These are phyloP conservation scores for Dascyllus trimaculatus DNA, from an alignment of 2,113 vertebrate genomes.

Conservation along the genomic window DNA sequence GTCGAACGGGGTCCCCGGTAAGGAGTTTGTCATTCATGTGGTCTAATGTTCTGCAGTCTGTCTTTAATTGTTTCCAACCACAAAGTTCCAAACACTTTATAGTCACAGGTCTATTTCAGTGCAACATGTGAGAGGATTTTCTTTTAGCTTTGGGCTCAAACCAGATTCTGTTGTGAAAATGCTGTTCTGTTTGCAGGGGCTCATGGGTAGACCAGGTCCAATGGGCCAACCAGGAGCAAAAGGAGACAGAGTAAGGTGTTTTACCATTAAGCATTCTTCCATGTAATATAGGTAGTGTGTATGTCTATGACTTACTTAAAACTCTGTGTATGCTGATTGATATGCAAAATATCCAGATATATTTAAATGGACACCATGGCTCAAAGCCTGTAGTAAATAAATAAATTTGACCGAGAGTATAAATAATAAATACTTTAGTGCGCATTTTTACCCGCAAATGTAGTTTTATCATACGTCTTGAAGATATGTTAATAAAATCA, in stretches of 20 bases:
- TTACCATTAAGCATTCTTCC: not conserved
- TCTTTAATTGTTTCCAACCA: not conserved
- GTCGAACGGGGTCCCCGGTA: conserved; percentile 89
- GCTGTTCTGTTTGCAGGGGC: conserved; percentile 86
- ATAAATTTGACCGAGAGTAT: too few relatives aligned
- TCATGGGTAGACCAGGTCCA: conserved; percentile 91
- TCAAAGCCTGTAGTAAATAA: too few relatives aligned
- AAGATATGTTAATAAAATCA: not conserved
- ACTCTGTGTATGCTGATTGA: too few relatives aligned
- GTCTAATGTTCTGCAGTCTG: not conserved
- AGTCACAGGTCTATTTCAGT: not conserved
- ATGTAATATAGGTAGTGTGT: not conserved
- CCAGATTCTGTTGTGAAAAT: conserved; percentile 5
- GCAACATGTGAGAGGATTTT: too few relatives aligned
- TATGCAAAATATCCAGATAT: too few relatives aligned
- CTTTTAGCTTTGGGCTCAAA: not conserved
- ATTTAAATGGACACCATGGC: too few relatives aligned
- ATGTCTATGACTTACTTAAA: not conserved
- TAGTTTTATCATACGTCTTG: not conserved
- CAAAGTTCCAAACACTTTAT: not conserved
- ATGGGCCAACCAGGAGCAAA: conserved; percentile 82
- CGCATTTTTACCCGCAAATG: too few relatives aligned
- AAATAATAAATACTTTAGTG: too few relatives aligned
- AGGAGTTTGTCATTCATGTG: conserved; percentile 55
- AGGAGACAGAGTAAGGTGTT: conserved; percentile 80